These are phyloP conservation scores for Hedya salicella DNA, from an alignment of 2,888 invertebrate species.

Conservation along the genomic window DNA sequence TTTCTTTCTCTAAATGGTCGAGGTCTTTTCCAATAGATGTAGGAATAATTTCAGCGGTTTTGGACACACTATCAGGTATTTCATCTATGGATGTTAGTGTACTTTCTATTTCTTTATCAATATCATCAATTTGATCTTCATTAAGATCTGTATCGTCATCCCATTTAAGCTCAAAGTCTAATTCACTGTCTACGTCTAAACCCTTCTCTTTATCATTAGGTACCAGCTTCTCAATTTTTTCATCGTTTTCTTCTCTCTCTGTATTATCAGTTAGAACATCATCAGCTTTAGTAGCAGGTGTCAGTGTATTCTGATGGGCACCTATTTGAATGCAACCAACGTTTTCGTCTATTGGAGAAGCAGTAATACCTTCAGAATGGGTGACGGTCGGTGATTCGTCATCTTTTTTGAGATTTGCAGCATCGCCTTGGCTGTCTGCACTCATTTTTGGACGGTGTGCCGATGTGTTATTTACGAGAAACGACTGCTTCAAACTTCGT, in stretches of 20 bases:
- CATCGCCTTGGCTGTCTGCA: slow-evolving; percentile 29
- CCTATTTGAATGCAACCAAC: background rate
- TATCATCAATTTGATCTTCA: slow-evolving; percentile 2
- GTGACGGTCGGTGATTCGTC: slow-evolving; percentile 5
- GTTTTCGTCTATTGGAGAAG: background rate
- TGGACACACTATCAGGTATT: background rate
- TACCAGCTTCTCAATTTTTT: slow-evolving; percentile 25
- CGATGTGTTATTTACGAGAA: slow-evolving; percentile 10
- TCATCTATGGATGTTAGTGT: background rate
- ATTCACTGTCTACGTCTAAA: slow-evolving; percentile 43
- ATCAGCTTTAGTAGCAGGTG: background rate
- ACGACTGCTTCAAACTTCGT: background rate
- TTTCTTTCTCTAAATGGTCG: background rate
- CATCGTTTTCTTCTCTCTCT: slow-evolving; percentile 2
- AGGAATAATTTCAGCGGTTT: background rate
- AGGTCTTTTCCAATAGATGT: background rate
- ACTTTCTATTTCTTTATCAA: background rate
- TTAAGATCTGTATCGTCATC: slow-evolving; percentile 56
- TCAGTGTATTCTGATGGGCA: background rate
- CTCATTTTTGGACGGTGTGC: slow-evolving; percentile 19
- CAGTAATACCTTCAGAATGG: slow-evolving; percentile 6
- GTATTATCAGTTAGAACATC: background rate
- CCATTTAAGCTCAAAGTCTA: slow-evolving; percentile 63
- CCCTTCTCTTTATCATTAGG: slow-evolving; percentile 22
- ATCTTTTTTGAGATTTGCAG: slow-evolving; percentile 12